Percentiles rank a stretch among this genome's conserved stretches.
Evolutionary conservation across 2,888 invertebrate genomes (phyloP).

Genomic region (Nomada ferruginata): DNA sequence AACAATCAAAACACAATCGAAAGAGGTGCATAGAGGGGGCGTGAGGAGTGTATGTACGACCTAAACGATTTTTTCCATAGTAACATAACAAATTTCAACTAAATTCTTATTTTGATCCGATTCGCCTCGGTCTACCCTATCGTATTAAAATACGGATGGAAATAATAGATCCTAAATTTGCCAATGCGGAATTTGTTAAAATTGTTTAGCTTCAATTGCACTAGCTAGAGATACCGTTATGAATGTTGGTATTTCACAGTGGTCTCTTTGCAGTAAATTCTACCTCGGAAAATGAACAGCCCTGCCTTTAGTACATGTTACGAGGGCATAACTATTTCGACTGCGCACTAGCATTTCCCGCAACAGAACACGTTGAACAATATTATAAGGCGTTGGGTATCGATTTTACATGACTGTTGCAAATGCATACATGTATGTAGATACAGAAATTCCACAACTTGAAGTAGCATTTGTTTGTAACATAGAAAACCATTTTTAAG

Average conservation of each 20-base stretch:
- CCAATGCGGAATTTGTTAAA: neutral
- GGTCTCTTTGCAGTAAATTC: neutral
- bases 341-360: neutral
- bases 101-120: too few species aligned
- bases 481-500: too few species aligned
- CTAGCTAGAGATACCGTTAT: neutral
- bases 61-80: too few species aligned
- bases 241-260: neutral
- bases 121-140: too few species aligned
- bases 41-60: too few species aligned
- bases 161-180: neutral
- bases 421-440: too few species aligned
- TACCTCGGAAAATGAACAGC: neutral
- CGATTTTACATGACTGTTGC: neutral
- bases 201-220: neutral
- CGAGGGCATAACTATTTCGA: neutral
- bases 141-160: too few species aligned
- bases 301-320: neutral
- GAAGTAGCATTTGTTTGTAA: too few species aligned
- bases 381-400: neutral
- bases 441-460: too few species aligned
- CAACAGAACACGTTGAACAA: neutral
- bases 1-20: too few species aligned
- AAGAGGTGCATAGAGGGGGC: too few species aligned
- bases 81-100: too few species aligned